Conservation (phyloP, 2,113 vertebrate genomes). For the Lynx canadensis region DNA sequence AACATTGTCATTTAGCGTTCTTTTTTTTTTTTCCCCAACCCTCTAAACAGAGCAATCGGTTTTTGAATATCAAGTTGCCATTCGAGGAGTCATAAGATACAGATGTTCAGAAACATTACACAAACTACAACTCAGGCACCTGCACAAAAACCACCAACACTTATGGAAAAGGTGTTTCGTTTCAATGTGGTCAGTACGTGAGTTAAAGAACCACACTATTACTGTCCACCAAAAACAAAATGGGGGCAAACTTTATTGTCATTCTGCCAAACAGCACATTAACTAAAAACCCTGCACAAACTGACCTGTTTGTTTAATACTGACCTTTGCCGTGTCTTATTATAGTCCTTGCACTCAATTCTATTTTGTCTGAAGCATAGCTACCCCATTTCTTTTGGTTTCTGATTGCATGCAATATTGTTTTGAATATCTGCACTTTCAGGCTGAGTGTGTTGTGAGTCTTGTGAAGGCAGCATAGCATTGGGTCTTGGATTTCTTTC, state of each 20-base stretch:
- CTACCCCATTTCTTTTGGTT: not conserved
- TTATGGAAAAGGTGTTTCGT: conserved; percentile 67
- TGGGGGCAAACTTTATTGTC: conserved; percentile 66
- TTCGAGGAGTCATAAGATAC: conserved; percentile 71
- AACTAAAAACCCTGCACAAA: conserved; percentile 73
- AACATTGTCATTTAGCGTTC: conserved; percentile 68
- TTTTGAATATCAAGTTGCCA: conserved; percentile 75
- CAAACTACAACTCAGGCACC: conserved; percentile 70
- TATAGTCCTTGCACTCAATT: not conserved
- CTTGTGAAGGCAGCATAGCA: not conserved
- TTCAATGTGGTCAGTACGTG: conserved; percentile 68
- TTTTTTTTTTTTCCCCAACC: not conserved
- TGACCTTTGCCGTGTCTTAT: too few species aligned
- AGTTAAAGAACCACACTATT: conserved; percentile 72
- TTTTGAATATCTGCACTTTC: not conserved
- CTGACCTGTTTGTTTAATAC: not conserved
- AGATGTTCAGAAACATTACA: conserved; percentile 77
- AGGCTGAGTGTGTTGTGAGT: not conserved
- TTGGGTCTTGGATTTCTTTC: not conserved
- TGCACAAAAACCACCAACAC: conserved; percentile 75
- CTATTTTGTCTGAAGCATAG: not conserved
- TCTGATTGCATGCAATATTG: not conserved
- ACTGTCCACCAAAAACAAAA: conserved; percentile 69
- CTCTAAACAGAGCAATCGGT: conserved; percentile 69
- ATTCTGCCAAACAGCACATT: conserved; percentile 56